Evolutionary conservation across 2,797 vertebrate genomes (phyloP), one percentile per base, ranked within the genome.

Genomic region (Muraenolepis orangiensis): DNA sequence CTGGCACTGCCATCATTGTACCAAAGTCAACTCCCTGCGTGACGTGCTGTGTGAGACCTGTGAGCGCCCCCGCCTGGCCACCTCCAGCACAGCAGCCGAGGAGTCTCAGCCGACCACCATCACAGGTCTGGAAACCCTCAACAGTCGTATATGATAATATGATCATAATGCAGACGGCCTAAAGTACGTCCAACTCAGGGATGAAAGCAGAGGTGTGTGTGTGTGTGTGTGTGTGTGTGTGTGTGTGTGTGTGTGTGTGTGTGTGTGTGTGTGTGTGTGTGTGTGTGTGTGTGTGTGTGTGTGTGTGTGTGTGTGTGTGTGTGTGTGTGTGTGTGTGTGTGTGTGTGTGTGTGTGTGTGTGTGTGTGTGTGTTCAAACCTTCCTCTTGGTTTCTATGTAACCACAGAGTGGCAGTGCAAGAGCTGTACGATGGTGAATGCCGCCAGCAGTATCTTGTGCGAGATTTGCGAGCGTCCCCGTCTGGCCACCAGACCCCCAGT

Each of bases 401-500:
- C 64, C 26, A 26, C 70, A 94, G 93, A 91, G 74, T 97, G 96
- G 96, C 91, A 94, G 74, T 97, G 96, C 86, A 95, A 94, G 85
- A 95, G 95, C 85, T 97, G 96, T 31, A 97, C 96, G 1, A 87
- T 96, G 81, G 91, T 95, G 57, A 97, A 97, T 13, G 79, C 92
- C n/a, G 88, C 92, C 8, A 93, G 93, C 73, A 95, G 94, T 4
- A 89, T 96, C 69, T 86, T 97, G 0, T 97, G 96, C 71, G 92
- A 94, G 67, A 92, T 95, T n/a, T 97, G 96, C 84, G 96, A 97
- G 77, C 91, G 96, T 66, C 96, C 96, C 78, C 94, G 96, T 12
- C 84, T 97, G 83, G 95, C 96, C 14, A 93, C 93, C 0, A 89
- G 89, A 40, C 95, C 95, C 66, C 92, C 92, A 0, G 85, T 85